A percentile compares a stretch with the other conserved stretches of the same genome.
Evolutionary conservation across 2,888 invertebrate species (phyloP).

Genomic region (Leptopilina myrica): DNA sequence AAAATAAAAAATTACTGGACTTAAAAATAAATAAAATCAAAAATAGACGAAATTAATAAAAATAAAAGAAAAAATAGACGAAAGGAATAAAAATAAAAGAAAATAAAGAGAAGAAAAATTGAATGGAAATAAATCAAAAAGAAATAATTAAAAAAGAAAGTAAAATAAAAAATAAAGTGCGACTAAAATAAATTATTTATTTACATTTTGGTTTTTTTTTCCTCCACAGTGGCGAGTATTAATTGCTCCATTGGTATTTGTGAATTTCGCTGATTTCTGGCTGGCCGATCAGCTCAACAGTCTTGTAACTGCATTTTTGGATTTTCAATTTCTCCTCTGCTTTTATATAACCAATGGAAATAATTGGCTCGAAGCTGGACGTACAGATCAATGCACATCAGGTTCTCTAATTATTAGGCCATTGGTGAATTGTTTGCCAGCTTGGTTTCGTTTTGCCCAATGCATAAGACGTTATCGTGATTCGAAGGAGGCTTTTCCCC

Average conservation of each 20-base stretch:
- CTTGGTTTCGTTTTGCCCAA: constrained; percentile 98
- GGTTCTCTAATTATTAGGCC: constrained; percentile 88
- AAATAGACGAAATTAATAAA: too few relatives aligned
- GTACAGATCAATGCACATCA: constrained; percentile 83
- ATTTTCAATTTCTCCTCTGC: constrained; percentile 95
- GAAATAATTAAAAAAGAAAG: too few relatives aligned
- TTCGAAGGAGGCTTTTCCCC: constrained; percentile 94
- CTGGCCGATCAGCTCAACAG: constrained; percentile 98
- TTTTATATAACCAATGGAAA: constrained; percentile 89
- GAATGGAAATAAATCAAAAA: too few relatives aligned
- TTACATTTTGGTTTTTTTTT: constrained; percentile 16
- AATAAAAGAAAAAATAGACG: too few relatives aligned
- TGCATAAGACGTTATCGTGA: constrained; percentile 97
- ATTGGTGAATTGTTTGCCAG: constrained; percentile 93
- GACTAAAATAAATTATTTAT: too few relatives aligned
- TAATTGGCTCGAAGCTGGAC: constrained; percentile 83
- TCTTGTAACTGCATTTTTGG: constrained; percentile 91
- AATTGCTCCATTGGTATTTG: constrained; percentile 94
- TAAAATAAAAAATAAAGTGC: too few relatives aligned
- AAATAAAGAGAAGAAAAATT: too few relatives aligned
- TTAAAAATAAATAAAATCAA: too few relatives aligned
- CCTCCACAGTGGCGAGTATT: constrained; percentile 86
- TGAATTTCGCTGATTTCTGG: constrained; percentile 99
- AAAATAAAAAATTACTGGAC: too few relatives aligned
- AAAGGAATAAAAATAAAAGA: neutral